Base-by-base conservation (phyloP, 2,888 invertebrate species). In the Drosophila silvestris region DNA sequence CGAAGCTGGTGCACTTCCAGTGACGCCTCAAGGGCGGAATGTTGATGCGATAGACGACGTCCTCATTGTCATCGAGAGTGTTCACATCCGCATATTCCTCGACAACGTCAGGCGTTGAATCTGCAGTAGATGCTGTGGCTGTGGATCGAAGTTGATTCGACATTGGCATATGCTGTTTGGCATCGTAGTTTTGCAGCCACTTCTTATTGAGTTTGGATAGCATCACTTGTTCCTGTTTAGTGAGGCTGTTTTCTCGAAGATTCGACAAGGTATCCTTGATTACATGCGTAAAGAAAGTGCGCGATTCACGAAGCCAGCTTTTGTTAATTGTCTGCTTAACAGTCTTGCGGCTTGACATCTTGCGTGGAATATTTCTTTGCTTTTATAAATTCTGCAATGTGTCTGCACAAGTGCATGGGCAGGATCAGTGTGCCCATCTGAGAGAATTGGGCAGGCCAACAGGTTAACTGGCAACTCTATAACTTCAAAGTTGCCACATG, bases 1-100 rank as follows among this genome's bases (percentile, higher is more conserved):
- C 70, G 14, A 79, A 52, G 14, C 19, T 63, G n/a, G 69, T 62
- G 22, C 22, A 50, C 9, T 41, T 0, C 79, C 79, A 78, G 41
- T 53, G 37, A 1, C 33, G 19, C 1, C 35, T 53, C 9, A 79
- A 30, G 0, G 47, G 50, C 2, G 79, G 65, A 19, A 74, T 32
- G 1, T 3, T 0, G 39, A 78, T 63, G 26, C 66, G 56, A 41
- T 52, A 70, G 6, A 51, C 22, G 3, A 79, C 39, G 0, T 54
- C 14, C 5, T 35, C 19, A 10, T 74, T 28, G 54, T 79, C 70
- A 5, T 70, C 53, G 30, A 79, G 28, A 0, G 10, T 58, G 1
- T n/a, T 12, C 3, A 10, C 7, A 50, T 78, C 44, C 16, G 50
- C 39, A n/a, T 16, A 3, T 3, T 37, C 19, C 4, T 37, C 60